These are phyloP conservation scores for Nothura maculosa DNA, from an alignment of 2,797 vertebrate genomes.

Conservation along the genomic window DNA sequence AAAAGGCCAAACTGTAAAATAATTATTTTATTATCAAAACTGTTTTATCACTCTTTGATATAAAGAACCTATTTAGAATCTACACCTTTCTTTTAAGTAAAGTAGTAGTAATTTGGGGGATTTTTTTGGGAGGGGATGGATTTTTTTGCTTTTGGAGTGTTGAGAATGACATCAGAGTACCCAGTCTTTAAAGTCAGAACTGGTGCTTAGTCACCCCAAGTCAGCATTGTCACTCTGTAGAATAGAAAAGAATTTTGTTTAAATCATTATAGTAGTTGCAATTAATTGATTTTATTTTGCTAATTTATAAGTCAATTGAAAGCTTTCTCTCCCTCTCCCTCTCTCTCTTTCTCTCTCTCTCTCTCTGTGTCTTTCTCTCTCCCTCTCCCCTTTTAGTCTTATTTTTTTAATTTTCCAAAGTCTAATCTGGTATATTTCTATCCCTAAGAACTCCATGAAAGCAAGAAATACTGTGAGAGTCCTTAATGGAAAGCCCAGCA, in stretches of 20 bases:
- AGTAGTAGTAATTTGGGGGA: not conserved
- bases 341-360: not conserved
- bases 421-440: not conserved
- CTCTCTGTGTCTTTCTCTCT: not conserved
- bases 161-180: not conserved
- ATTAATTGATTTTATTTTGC: not conserved
- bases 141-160: not conserved
- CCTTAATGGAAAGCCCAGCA: not conserved
- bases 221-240: not conserved
- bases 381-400: too few relatives aligned
- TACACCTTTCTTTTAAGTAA: not conserved
- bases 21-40: not conserved
- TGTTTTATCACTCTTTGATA: not conserved
- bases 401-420: not conserved
- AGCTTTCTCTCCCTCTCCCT: not conserved
- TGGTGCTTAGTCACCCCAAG: not conserved
- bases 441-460: slow-evolving; percentile 4
- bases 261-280: not conserved
- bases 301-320: not conserved
- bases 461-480: not conserved
- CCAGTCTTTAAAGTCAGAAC: not conserved
- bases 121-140: not conserved
- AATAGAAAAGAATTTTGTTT: not conserved
- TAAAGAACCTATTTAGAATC: not conserved
- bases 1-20: not conserved